Conservation (phyloP, 1,140 invertebrate species). For the Neodiprion fabricii region DNA sequence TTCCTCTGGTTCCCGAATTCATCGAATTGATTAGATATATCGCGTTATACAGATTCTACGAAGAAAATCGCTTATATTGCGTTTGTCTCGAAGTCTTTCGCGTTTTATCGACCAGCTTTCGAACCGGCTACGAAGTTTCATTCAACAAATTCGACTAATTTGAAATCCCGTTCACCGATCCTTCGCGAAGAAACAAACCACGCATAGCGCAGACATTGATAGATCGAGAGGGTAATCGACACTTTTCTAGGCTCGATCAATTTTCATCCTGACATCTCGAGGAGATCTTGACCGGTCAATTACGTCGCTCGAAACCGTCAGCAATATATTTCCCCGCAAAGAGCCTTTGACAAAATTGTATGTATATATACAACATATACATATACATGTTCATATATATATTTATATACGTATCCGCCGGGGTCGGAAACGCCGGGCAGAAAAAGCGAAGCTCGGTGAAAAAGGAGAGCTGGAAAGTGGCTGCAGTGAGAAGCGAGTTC, state of each 20-base stretch:
- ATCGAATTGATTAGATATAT: too few relatives aligned
- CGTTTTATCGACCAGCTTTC: too few relatives aligned
- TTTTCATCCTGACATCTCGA: background rate
- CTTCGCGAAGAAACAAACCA: too few relatives aligned
- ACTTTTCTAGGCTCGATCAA: background rate
- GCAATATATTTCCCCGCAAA: background rate
- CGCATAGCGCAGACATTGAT: background rate
- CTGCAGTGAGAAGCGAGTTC: background rate
- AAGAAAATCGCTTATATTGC: too few relatives aligned
- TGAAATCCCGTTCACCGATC: too few relatives aligned
- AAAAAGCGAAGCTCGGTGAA: background rate
- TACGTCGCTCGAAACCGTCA: background rate
- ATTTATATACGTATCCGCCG: background rate
- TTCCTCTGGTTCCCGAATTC: too few relatives aligned
- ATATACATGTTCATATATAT: too few relatives aligned
- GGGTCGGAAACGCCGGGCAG: background rate
- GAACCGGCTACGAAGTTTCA: too few relatives aligned
- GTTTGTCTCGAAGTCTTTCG: too few relatives aligned
- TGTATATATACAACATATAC: too few relatives aligned
- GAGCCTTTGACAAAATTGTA: background rate
- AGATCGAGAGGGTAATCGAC: background rate
- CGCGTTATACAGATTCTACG: too few relatives aligned
- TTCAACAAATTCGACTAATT: too few relatives aligned
- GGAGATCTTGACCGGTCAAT: background rate
- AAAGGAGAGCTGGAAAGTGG: background rate